Conservation (phyloP, 1,140 invertebrate species). For the Ceratina australensis region DNA sequence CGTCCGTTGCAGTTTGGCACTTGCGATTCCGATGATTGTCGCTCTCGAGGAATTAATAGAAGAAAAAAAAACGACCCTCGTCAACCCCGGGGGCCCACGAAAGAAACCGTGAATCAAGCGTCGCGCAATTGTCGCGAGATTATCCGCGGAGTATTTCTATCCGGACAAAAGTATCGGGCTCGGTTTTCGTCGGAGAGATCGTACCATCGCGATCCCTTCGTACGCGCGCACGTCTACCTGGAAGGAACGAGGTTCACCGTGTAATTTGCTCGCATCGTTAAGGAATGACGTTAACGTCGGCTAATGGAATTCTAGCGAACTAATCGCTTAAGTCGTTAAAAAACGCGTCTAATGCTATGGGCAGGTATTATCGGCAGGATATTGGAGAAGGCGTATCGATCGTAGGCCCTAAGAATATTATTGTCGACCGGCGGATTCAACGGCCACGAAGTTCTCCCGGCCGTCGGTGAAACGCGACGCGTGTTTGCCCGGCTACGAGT, state of each 20-base stretch:
- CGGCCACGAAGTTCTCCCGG: background rate
- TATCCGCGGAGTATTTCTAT: too few species aligned
- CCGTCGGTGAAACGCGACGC: background rate
- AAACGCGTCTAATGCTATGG: constrained; percentile 14
- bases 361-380: constrained; percentile 4
- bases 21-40: constrained; percentile 54
- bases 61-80: too few species aligned
- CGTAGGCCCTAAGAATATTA: constrained; percentile 27
- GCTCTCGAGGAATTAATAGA: constrained; percentile 8
- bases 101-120: too few species aligned
- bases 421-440: constrained; percentile 13
- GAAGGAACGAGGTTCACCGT: background rate
- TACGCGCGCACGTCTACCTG: too few species aligned
- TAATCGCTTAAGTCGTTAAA: background rate
- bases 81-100: too few species aligned
- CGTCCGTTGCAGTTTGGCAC: constrained; percentile 1
- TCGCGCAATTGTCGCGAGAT: too few species aligned
- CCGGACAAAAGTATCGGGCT: too few species aligned
- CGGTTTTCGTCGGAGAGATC: too few species aligned
- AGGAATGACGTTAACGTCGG: background rate
- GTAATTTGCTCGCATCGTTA: background rate
- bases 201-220: too few species aligned
- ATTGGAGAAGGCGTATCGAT: background rate
- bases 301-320: constrained; percentile 5
- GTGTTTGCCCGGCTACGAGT: background rate